Conservation (phyloP, 2,797 vertebrate genomes). For the Pantherophis vulpinus region DNA sequence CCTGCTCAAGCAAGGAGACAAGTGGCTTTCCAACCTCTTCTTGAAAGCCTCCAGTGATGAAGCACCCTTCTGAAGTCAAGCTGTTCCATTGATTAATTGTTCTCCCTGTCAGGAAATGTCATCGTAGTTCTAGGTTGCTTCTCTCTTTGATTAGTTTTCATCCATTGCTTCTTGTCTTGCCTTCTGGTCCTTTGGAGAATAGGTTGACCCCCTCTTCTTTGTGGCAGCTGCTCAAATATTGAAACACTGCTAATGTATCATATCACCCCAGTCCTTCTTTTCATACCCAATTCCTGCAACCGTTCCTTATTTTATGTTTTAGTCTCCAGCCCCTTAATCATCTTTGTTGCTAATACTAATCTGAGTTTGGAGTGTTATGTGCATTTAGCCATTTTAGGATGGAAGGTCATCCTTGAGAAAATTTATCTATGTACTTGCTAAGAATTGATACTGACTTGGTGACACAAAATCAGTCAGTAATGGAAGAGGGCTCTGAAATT, state of each 20-base stretch:
- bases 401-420: not conserved
- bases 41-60: too few relatives aligned
- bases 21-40: too few relatives aligned
- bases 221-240: not conserved
- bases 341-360: not conserved
- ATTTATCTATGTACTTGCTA: not conserved
- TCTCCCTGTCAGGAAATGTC: not conserved
- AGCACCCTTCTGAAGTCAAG: too few relatives aligned
- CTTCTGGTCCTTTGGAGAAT: not conserved
- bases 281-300: too few relatives aligned
- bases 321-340: not conserved
- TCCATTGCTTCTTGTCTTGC: not conserved
- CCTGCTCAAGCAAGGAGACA: too few relatives aligned
- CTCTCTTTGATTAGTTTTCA: not conserved
- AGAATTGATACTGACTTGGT: not conserved
- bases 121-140: not conserved
- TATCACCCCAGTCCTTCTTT: not conserved
- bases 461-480: not conserved
- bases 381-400: not conserved
- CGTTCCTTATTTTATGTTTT: not conserved
- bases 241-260: not conserved
- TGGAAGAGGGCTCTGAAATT: not conserved
- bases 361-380: not conserved
- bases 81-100: not conserved
- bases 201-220: not conserved